Evolutionary conservation across 2,797 vertebrate species (phyloP).

Genomic region (Melanogrammus aeglefinus): DNA sequence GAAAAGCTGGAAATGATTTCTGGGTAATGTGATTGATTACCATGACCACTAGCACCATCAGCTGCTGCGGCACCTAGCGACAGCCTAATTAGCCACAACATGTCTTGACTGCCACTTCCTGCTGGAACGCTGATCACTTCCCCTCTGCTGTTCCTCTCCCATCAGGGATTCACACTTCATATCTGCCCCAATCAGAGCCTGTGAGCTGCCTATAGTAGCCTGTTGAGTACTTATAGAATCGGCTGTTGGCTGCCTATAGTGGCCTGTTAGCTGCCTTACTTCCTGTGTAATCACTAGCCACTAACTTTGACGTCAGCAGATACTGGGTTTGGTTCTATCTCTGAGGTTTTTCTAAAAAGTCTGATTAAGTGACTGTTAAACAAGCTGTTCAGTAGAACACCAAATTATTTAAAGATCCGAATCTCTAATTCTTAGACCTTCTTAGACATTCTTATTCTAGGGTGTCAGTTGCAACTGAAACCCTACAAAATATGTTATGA

Average conservation of each 20-base stretch:
- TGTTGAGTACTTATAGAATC: not conserved
- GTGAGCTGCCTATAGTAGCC: not conserved
- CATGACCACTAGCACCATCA: not conserved
- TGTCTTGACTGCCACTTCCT: not conserved
- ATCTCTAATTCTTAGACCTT: no score
- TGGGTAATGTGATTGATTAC: not conserved
- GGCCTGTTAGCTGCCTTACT: not conserved
- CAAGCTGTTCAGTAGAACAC: no score
- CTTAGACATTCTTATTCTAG: no score
- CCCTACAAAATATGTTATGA: no score
- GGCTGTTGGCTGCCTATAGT: not conserved
- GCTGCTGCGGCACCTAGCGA: not conserved
- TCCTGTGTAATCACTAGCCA: no score
- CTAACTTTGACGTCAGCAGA: no score
- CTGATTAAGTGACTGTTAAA: no score
- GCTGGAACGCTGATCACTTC: constrained; percentile 1
- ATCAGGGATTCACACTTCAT: not conserved
- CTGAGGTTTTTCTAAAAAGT: no score
- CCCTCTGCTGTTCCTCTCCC: not conserved
- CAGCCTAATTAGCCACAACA: not conserved
- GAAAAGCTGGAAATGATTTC: not conserved
- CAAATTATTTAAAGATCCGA: no score
- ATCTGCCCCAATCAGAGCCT: not conserved
- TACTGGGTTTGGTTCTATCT: no score
- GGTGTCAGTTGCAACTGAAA: no score